Evolutionary conservation across 2,888 invertebrate species (phyloP), one percentile per base, ranked within the genome.

Genomic region (Pachycephus smyrnensis): DNA sequence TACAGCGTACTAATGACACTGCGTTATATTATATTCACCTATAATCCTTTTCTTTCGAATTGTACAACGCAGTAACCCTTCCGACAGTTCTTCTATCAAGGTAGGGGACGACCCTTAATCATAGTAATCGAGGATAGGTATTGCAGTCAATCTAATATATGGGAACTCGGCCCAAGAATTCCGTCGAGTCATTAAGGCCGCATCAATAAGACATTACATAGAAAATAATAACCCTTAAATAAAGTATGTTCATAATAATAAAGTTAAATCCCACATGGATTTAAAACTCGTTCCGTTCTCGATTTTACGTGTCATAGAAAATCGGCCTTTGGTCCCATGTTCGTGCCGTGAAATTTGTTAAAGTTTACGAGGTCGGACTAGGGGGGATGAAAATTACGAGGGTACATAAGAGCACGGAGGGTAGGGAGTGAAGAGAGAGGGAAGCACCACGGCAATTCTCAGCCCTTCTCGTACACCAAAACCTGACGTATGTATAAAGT

Each of bases 401-500:
- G 23, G 40, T 6, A 55, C 40, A 23, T 55, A 55, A 55, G 40
- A 55, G 40, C 23, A 55, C 23, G 23, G 40, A 55, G 69, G 74
- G 30, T 74, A 40, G 37, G 33, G n/a, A 35, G 31, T 31, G 30
- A 23, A 55, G 32, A 69, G 68, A 69, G 40, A n/a, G 40, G 37
- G 36, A 77, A 75, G 76, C 77, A 80, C 73, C 76, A 73, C 75
- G 78, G 37, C 76, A 78, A 55, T 69, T 73, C 68, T 23, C 40
- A 37, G 36, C 15, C 32, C 69, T 68, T 55, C 68, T 31, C 68
- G 37, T 31, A 15, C n/a, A 35, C 31, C 23, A 35, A 37, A 55
- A 75, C 55, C 68, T 55, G 35, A 75, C 75, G 37, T 33, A 35
- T 33, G 36, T 73, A 36, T 86, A 86, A 89, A 89, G 87, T 89